phyloP scores from a whole-genome alignment of 2,888 invertebrate genomes.

The Panopea generosa region DNA sequence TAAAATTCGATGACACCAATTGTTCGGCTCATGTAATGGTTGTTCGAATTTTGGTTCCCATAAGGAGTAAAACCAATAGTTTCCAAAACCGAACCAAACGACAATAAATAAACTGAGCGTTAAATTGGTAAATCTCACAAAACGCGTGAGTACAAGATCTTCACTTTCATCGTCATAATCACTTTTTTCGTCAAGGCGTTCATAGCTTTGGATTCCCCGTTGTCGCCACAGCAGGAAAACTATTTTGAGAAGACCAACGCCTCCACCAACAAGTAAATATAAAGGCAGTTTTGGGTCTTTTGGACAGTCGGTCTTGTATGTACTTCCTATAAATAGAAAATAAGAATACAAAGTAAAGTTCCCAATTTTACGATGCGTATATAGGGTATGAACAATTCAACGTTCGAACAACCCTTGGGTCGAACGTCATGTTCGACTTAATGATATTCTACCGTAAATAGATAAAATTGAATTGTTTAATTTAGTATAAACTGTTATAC shows the following conservation, averaged over 20 bases:
- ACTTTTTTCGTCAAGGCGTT: constrained; percentile 79
- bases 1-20: constrained; percentile 89
- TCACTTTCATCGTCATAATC: constrained; percentile 70
- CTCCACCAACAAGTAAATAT: constrained; percentile 94
- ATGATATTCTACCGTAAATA: too few species aligned
- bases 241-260: constrained; percentile 89
- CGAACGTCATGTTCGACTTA: too few species aligned
- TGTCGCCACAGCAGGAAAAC: constrained; percentile 89
- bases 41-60: constrained; percentile 92
- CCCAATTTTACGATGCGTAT: too few species aligned
- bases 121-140: constrained; percentile 88
- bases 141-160: constrained; percentile 43
- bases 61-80: constrained; percentile 92
- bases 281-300: constrained; percentile 91
- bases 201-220: constrained; percentile 87
- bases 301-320: constrained; percentile 92
- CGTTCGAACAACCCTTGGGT: too few species aligned
- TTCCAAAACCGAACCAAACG: constrained; percentile 92
- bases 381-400: too few species aligned
- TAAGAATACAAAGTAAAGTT: neutral
- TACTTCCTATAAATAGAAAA: constrained; percentile 88
- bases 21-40: constrained; percentile 91
- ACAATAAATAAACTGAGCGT: constrained; percentile 90
- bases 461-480: too few species aligned
- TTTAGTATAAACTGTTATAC: too few species aligned